These are phyloP conservation scores for Spilarctia lutea DNA, from an alignment of 2,888 invertebrate species.

Conservation along the genomic window DNA sequence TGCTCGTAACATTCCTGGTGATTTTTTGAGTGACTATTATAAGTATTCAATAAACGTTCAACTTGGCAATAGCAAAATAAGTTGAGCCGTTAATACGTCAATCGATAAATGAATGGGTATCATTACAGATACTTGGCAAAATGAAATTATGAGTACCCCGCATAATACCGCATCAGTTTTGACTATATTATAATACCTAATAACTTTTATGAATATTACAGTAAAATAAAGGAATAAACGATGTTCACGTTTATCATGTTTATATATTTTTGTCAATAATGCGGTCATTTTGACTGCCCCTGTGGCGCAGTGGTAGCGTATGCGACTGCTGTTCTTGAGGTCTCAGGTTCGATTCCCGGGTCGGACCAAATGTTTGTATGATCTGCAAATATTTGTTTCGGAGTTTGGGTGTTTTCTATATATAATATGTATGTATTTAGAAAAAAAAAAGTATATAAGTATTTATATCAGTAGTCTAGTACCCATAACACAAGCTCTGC, in stretches of 20 bases:
- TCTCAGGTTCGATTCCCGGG: too few species aligned
- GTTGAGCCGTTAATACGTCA: neutral
- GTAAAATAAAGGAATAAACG: neutral
- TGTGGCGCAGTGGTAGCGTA: too few species aligned
- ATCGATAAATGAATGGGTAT: neutral
- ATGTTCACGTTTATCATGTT: neutral
- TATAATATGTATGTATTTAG: too few species aligned
- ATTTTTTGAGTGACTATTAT: neutral
- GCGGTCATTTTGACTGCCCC: too few species aligned
- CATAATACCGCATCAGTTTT: neutral
- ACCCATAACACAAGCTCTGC: too few species aligned
- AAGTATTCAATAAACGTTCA: slow-evolving; percentile 3
- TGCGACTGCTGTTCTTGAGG: too few species aligned
- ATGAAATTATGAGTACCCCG: neutral
- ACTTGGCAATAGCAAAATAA: neutral
- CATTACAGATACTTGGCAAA: neutral
- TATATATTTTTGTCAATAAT: too few species aligned
- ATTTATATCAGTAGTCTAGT: too few species aligned
- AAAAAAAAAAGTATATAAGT: too few species aligned
- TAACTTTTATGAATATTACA: neutral
- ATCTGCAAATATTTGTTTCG: too few species aligned
- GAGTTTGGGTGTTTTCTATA: too few species aligned
- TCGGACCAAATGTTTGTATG: too few species aligned
- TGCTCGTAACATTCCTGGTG: neutral
- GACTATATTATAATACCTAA: neutral